Evolutionary conservation across 2,888 invertebrate genomes (phyloP), one percentile per base, ranked within the genome.

Genomic region (Lycophotia porphyrea): DNA sequence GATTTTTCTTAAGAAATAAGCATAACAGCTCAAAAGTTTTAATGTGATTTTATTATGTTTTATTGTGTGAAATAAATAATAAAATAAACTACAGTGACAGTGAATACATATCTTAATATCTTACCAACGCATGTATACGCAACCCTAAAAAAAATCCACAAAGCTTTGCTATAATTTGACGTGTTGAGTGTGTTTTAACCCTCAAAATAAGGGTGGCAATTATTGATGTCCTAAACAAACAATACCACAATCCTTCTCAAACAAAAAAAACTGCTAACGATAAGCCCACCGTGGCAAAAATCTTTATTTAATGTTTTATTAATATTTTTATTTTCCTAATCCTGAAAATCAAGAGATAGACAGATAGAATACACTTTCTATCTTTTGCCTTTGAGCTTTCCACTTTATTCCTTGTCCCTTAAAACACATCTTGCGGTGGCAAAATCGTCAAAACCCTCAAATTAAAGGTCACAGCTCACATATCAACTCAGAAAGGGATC

Each of bases 171-270:
- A 65, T 52, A 34, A 68, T 70, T 63, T 68, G 47, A 36, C 39
- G 21, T 73, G 27, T 39, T 24, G 36, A 55, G 39, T 58, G 55
- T 64, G n/a, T 58, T 55, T 52, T 34, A 70, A 31, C 52, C 36
- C n/a, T 65, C n/a, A 34, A 68, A 58, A 74, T 64, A 71, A 58
- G n/a, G 65, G 69, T 61, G 72, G 77, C 60, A 79, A 84, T 84
- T 77, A 84, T 36, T 49, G 60, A n/a, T 8, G 55, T 75, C 79
- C 82, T 84, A 82, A 71, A 24, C 55, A 75, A 82, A 84, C 69
- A 81, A 61, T 13, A 8, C 61, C 47, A 52, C 18, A 67, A 34
- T 47, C 21, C 27, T 21, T 24, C 47, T 71, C 60, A 74, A 63
- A 84, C 74, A 84, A 78, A 78, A 78, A 78, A 63, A 58, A 42